Conservation (phyloP, 2,888 invertebrate species). For the Drosophila melanosoma region DNA sequence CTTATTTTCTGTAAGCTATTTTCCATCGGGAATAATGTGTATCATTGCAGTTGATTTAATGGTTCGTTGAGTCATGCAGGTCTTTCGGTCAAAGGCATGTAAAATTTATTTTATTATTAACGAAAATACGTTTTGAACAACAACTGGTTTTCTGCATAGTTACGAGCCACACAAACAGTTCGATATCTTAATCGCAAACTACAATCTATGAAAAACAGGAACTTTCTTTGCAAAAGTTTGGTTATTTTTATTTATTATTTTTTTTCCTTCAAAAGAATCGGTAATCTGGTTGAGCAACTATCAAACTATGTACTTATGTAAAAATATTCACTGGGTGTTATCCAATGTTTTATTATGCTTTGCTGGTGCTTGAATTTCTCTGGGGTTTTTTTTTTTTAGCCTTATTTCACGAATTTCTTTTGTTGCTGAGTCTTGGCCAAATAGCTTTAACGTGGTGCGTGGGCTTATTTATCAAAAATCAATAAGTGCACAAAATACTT, state of each 20-base stretch:
- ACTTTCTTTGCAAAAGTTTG: not conserved
- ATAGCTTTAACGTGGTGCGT: constrained; percentile 38
- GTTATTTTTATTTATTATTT: not conserved
- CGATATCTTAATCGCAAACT: not conserved
- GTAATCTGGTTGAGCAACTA: constrained; percentile 37
- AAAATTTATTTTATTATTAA: not conserved
- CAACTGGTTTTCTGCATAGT: not conserved
- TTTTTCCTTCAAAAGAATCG: constrained; percentile 23
- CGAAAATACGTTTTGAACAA: not conserved
- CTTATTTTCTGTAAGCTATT: constrained; percentile 26
- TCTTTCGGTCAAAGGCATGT: not conserved
- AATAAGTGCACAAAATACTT: constrained; percentile 50
- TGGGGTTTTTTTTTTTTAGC: constrained; percentile 11
- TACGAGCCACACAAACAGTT: not conserved
- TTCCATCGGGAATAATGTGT: constrained; percentile 8
- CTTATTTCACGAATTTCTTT: constrained; percentile 20
- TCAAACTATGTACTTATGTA: constrained; percentile 6
- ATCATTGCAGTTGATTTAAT: constrained; percentile 21
- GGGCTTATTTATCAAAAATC: constrained; percentile 65
- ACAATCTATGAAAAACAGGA: not conserved
- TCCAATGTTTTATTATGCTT: constrained; percentile 37
- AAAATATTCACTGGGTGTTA: constrained; percentile 19
- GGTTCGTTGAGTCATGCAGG: not conserved
- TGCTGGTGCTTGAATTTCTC: constrained; percentile 46
- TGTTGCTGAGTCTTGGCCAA: constrained; percentile 30